Evolutionary conservation across 1,140 invertebrate genomes (phyloP).

Genomic region (Yoshiicerus persimilis): DNA sequence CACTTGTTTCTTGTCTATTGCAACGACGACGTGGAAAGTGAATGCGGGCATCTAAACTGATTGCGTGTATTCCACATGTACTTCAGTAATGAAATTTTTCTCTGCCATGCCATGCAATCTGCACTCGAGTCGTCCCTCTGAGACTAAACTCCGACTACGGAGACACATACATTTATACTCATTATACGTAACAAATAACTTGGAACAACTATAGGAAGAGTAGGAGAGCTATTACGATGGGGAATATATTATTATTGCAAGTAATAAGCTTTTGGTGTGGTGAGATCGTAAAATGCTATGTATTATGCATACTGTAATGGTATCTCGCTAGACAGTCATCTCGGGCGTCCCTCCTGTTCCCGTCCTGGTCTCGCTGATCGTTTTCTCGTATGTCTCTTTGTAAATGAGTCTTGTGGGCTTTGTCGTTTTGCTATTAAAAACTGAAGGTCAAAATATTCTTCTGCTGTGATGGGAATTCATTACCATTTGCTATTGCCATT

Average conservation of each 20-base stretch:
- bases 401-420: not conserved
- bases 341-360: not conserved
- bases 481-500: not conserved
- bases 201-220: too few relatives aligned
- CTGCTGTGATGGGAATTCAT: not conserved
- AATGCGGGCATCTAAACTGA: not conserved
- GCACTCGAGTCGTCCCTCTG: not conserved
- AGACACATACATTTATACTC: not conserved
- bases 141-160: not conserved
- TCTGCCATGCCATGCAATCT: not conserved
- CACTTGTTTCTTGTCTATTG: not conserved
- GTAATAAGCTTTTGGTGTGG: not conserved
- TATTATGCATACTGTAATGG: too few relatives aligned
- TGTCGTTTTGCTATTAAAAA: not conserved
- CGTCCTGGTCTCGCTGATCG: not conserved
- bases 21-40: not conserved
- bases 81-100: not conserved
- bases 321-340: not conserved
- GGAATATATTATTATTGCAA: not conserved
- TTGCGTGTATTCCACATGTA: not conserved
- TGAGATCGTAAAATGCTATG: not conserved
- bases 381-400: not conserved
- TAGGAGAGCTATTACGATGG: too few relatives aligned
- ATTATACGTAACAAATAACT: too few relatives aligned
- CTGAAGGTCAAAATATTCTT: not conserved